Evolutionary conservation across 2,888 invertebrate genomes (phyloP).

Genomic region (Lutraria lutraria): DNA sequence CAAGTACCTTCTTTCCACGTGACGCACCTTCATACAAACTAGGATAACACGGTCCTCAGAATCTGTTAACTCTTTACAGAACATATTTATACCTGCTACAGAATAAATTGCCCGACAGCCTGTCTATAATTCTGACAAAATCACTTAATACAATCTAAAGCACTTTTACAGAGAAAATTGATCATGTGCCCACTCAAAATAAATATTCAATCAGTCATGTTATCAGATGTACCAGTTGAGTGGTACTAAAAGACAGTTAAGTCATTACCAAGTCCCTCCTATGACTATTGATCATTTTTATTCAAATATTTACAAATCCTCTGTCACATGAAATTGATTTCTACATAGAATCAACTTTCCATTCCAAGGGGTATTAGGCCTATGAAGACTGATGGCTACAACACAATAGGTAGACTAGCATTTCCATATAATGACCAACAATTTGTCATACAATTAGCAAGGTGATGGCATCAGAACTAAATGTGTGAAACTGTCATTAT

Average conservation of each 20-base stretch:
- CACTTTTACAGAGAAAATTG: background rate
- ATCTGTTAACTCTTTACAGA: too few species aligned
- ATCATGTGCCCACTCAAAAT: slow-evolving; percentile 21
- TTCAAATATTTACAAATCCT: slow-evolving; percentile 22
- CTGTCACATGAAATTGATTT: slow-evolving; percentile 21
- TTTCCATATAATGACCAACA: background rate
- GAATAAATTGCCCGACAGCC: background rate
- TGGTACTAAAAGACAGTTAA: slow-evolving; percentile 16
- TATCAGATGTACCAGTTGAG: background rate
- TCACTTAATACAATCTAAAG: background rate
- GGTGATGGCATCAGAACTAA: background rate
- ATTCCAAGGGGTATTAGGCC: slow-evolving; percentile 15
- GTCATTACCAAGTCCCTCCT: background rate
- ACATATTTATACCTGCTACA: background rate
- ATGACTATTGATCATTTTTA: background rate
- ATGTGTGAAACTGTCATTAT: background rate
- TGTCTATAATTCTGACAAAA: background rate
- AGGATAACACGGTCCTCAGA: too few species aligned
- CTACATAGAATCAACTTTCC: background rate
- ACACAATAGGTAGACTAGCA: background rate
- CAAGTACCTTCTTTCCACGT: too few species aligned
- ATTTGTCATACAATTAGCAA: background rate
- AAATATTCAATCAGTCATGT: background rate
- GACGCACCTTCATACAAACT: too few species aligned
- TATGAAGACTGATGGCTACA: background rate